Evolutionary conservation across 2,888 invertebrate genomes (phyloP).

Genomic region (Rotaria socialis): DNA sequence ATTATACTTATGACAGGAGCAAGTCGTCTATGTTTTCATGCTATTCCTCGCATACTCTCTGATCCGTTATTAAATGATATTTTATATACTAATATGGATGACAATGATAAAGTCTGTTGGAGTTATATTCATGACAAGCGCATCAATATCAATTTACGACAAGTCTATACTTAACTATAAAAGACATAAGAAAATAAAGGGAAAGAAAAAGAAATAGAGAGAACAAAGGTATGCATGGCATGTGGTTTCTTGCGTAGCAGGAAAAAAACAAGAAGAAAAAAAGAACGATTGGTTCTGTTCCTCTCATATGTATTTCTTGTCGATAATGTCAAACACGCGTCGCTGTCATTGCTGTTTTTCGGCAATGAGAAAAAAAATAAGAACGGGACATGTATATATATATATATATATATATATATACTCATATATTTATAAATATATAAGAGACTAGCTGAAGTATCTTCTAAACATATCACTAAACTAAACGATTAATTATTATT

Average conservation of each 20-base stretch:
- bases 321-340: conserved; percentile 15
- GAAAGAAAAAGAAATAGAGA: neutral
- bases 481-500: neutral
- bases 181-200: conserved; percentile 1
- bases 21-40: conserved; percentile 82
- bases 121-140: conserved; percentile 61
- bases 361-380: conserved; percentile 5
- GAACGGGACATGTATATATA: neutral
- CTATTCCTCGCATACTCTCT: conserved; percentile 74
- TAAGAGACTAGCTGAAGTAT: neutral
- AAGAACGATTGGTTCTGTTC: conserved; percentile 21
- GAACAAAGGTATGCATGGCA: conserved; percentile 32
- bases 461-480: neutral
- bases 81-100: conserved; percentile 61
- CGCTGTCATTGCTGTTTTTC: neutral
- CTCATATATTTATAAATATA: neutral
- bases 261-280: neutral
- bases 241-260: conserved; percentile 22
- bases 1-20: conserved; percentile 80
- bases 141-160: conserved; percentile 88
- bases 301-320: neutral
- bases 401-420: neutral
- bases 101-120: conserved; percentile 52
- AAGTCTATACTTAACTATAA: conserved; percentile 64
- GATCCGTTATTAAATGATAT: conserved; percentile 55